phyloP scores from a whole-genome alignment of 2,797 vertebrate species.

The Discoglossus pictus region DNA sequence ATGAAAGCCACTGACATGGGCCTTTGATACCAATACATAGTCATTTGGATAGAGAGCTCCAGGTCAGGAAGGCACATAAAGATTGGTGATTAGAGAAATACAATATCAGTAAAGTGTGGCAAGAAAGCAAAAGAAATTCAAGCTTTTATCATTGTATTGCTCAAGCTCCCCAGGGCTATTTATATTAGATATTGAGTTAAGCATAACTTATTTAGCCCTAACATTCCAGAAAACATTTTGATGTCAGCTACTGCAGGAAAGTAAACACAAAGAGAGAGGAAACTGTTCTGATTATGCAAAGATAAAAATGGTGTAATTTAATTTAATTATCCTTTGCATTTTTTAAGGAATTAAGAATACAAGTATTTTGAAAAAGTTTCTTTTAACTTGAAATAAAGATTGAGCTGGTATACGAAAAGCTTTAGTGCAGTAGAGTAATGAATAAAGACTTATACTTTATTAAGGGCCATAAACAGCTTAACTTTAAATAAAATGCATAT shows the following conservation, averaged over 20 bases:
- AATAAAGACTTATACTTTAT: too few species aligned
- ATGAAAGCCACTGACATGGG: conserved; percentile 81
- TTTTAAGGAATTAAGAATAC: conserved; percentile 68
- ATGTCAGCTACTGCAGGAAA: conserved; percentile 80
- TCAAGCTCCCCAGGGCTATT: conserved; percentile 76
- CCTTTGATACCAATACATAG: conserved; percentile 77
- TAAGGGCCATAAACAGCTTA: too few species aligned
- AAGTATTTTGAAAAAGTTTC: conserved; percentile 67
- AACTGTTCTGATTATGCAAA: conserved; percentile 75
- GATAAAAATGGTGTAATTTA: conserved; percentile 79
- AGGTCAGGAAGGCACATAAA: conserved; percentile 82
- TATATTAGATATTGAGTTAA: conserved; percentile 88
- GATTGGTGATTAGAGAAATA: conserved; percentile 84
- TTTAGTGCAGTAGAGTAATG: conserved; percentile 16
- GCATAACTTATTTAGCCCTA: conserved; percentile 83
- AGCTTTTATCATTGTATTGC: conserved; percentile 77
- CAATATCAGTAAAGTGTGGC: conserved; percentile 82
- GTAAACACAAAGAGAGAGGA: conserved; percentile 77
- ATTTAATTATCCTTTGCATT: conserved; percentile 71
- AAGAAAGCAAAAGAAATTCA: conserved; percentile 78
- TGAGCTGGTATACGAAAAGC: conserved; percentile 25
- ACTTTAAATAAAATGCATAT: too few species aligned
- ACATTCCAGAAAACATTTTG: conserved; percentile 81
- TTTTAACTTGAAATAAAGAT: conserved; percentile 60
- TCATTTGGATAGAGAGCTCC: conserved; percentile 72